phyloP scores from a whole-genome alignment of 2,113 vertebrate genomes.

The Chionomys nivalis region DNA sequence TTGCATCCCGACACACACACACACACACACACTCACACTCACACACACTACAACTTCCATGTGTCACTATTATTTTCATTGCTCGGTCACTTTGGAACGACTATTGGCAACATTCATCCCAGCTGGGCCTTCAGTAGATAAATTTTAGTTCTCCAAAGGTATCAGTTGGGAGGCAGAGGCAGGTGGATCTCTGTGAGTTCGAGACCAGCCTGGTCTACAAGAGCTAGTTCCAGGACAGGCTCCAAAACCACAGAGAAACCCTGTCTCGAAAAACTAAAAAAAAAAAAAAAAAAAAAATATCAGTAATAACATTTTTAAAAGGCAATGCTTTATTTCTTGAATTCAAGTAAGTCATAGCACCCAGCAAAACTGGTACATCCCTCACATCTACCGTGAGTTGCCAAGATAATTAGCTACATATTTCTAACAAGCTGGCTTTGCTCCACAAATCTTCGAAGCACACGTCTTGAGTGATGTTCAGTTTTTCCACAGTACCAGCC shows the following conservation, averaged over 20 bases:
- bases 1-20: neutral
- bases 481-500: constrained; percentile 49
- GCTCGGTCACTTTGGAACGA: constrained; percentile 27
- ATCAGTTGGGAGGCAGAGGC: too few species aligned
- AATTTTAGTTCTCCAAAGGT: constrained; percentile 31
- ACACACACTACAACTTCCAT: neutral
- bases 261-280: too few species aligned
- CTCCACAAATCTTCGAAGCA: constrained; percentile 20
- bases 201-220: too few species aligned
- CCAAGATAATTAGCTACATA: constrained; percentile 35
- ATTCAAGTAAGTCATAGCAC: constrained; percentile 44
- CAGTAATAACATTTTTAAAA: constrained; percentile 15
- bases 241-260: too few species aligned
- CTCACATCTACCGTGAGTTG: neutral
- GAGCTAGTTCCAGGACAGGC: too few species aligned
- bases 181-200: too few species aligned
- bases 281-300: too few species aligned
- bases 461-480: constrained; percentile 12
- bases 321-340: constrained; percentile 35
- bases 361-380: constrained; percentile 1
- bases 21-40: neutral
- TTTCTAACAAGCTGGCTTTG: constrained; percentile 4
- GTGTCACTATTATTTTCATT: neutral
- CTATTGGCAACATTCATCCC: neutral
- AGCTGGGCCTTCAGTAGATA: constrained; percentile 35